Percentiles rank a stretch among this genome's conserved stretches.
Evolutionary conservation across 2,113 vertebrate species (phyloP).

Genomic region (Hydrolagus affinis): DNA sequence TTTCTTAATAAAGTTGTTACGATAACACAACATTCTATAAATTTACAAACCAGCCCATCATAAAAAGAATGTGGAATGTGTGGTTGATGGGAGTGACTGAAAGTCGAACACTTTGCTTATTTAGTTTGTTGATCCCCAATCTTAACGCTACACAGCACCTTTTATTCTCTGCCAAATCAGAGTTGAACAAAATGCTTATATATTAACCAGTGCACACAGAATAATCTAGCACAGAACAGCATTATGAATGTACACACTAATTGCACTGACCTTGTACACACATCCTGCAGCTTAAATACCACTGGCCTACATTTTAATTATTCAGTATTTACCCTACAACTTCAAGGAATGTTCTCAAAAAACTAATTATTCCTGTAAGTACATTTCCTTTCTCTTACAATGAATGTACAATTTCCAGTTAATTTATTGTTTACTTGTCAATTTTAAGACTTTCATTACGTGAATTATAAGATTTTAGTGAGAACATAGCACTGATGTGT

Average conservation of each 20-base stretch:
- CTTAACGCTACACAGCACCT: constrained; percentile 22
- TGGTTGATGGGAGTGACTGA: background rate
- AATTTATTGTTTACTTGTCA: background rate
- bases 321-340: background rate
- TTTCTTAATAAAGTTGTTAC: too few species aligned
- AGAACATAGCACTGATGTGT: too few species aligned
- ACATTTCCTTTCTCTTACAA: background rate
- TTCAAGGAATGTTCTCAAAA: background rate
- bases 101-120: background rate
- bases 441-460: background rate
- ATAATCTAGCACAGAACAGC: background rate
- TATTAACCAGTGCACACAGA: background rate
- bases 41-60: too few species aligned
- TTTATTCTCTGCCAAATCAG: background rate
- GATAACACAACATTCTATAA: too few species aligned
- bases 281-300: background rate
- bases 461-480: background rate
- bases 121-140: constrained; percentile 20
- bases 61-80: background rate
- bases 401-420: background rate
- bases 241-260: background rate
- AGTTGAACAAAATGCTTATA: background rate
- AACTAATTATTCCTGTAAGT: background rate
- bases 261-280: background rate
- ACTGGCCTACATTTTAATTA: background rate